Percentiles rank a stretch among this genome's conserved stretches.
Evolutionary conservation across 1,140 invertebrate species (phyloP).

Genomic region (Cydia pomonella): DNA sequence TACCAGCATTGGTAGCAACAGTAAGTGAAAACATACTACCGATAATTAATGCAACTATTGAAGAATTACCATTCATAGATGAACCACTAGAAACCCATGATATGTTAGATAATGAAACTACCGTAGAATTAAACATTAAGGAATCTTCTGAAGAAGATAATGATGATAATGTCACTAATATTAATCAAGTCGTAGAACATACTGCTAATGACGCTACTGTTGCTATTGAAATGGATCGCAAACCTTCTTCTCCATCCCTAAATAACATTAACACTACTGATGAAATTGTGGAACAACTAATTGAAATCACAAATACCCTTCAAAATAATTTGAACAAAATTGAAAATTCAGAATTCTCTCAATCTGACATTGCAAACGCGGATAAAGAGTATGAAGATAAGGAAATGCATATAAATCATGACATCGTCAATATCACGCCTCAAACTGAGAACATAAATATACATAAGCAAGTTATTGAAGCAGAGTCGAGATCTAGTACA

Average conservation of each 20-base stretch:
- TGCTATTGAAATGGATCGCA: background rate
- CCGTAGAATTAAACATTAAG: slow-evolving; percentile 34
- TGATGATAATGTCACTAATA: background rate
- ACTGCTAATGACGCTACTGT: background rate
- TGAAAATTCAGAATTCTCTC: background rate
- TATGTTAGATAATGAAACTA: slow-evolving; percentile 3
- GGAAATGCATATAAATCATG: background rate
- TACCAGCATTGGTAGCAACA: slow-evolving; percentile 44
- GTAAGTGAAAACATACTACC: slow-evolving; percentile 45
- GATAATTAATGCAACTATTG: slow-evolving; percentile 43
- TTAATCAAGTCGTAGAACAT: background rate
- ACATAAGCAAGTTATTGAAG: slow-evolving; percentile 34
- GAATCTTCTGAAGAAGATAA: slow-evolving; percentile 12
- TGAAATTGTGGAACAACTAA: background rate
- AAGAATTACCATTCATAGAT: slow-evolving; percentile 35
- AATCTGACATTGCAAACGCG: background rate
- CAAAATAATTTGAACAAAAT: slow-evolving; percentile 2
- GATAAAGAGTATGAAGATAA: background rate
- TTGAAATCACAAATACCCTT: slow-evolving; percentile 4
- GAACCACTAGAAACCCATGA: slow-evolving; percentile 16
- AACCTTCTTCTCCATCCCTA: background rate
- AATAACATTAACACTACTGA: background rate
- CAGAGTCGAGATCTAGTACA: slow-evolving; percentile 3
- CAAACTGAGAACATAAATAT: slow-evolving; percentile 10
- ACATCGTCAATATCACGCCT: background rate